Conservation (phyloP, 92 coral and sea anemone genomes). For the Pocillopora meandrina region DNA sequence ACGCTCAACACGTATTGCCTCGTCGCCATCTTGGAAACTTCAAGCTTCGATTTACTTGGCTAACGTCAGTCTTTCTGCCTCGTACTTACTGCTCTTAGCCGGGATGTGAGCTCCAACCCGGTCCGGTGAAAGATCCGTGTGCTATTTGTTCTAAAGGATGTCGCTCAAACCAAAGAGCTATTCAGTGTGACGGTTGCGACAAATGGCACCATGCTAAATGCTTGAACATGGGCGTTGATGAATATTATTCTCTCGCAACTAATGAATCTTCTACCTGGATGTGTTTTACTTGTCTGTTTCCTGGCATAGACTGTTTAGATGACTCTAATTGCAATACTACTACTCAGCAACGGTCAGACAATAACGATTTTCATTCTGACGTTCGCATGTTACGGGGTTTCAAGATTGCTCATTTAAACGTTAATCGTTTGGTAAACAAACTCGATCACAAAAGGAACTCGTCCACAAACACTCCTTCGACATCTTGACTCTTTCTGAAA, state of each 20-base stretch:
- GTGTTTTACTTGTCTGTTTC: neutral
- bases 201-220: conserved; percentile 64
- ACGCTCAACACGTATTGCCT: no score
- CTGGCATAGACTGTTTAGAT: neutral
- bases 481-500: no score
- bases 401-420: no score
- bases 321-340: neutral
- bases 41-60: neutral
- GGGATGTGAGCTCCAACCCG: neutral
- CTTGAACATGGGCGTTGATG: conserved; percentile 38
- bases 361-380: neutral
- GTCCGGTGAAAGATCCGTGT: conserved; percentile 22
- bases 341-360: neutral
- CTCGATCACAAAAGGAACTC: no score
- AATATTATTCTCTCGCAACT: conserved; percentile 6
- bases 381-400: conserved; percentile 5
- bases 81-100: neutral
- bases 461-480: no score
- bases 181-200: conserved; percentile 53
- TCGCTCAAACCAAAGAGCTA: conserved; percentile 45
- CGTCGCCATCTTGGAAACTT: no score
- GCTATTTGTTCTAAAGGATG: conserved; percentile 54
- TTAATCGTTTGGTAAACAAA: no score
- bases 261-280: conserved; percentile 1
- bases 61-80: neutral